A percentile compares a stretch with the other conserved stretches of the same genome.
Conservation (phyloP, 2,888 invertebrate genomes). For the Pristionchus maxplancki region DNA sequence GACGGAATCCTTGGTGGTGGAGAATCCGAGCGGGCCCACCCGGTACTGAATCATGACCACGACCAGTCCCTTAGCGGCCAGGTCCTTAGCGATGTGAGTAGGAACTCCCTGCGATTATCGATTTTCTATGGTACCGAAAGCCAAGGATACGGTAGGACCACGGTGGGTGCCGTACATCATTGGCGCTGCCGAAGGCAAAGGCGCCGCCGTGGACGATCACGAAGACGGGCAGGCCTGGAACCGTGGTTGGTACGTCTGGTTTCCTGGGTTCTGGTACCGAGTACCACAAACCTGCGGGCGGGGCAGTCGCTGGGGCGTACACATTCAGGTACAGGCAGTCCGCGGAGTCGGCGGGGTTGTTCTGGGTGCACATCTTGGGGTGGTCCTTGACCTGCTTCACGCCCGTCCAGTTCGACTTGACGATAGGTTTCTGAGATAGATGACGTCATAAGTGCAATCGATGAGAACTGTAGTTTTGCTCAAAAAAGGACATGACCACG, state of each 20-base stretch:
- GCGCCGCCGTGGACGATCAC: background rate
- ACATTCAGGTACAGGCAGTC: background rate
- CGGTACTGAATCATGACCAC: slow-evolving; percentile 6
- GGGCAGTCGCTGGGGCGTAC: background rate
- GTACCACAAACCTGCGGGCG: background rate
- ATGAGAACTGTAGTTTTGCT: background rate
- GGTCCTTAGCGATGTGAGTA: background rate
- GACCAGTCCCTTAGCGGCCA: slow-evolving; percentile 19
- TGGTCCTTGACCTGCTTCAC: background rate
- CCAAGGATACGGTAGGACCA: background rate
- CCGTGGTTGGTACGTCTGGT: background rate
- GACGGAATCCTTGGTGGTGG: background rate
- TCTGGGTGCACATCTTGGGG: background rate
- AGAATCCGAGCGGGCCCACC: slow-evolving; percentile 26
- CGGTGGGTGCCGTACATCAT: background rate
- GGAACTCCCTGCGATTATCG: background rate
- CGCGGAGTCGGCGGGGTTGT: background rate
- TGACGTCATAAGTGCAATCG: background rate
- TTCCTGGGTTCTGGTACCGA: background rate
- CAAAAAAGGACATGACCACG: too few species aligned
- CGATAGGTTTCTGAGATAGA: background rate
- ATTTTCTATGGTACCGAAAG: background rate
- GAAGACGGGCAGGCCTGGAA: background rate
- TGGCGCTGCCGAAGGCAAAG: background rate
- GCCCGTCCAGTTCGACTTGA: background rate